Conservation (phyloP, 2,797 vertebrate genomes). For the Pogoniulus pusillus region DNA sequence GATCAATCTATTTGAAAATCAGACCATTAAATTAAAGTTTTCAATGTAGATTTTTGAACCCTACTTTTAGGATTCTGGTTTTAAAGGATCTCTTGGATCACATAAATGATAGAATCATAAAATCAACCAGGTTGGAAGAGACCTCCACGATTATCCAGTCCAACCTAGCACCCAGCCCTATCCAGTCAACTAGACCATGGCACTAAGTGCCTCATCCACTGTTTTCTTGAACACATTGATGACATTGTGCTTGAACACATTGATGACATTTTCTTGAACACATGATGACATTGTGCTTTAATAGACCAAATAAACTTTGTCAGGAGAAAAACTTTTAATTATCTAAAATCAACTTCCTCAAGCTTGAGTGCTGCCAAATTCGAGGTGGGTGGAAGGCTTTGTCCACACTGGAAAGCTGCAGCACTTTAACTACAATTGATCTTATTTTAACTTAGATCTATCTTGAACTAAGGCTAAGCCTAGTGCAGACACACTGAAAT, state of each 20-base stretch:
- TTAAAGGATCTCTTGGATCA: not conserved
- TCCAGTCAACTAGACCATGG: too few species aligned
- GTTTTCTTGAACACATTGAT: too few species aligned
- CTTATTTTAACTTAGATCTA: slow-evolving; percentile 22
- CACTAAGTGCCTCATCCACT: too few species aligned
- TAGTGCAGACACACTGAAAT: slow-evolving; percentile 24
- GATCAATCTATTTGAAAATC: not conserved
- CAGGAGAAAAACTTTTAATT: not conserved
- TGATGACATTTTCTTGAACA: too few species aligned
- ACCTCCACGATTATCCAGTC: too few species aligned
- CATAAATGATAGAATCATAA: too few species aligned
- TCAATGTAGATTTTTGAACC: not conserved
- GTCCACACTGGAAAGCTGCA: not conserved
- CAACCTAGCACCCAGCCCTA: too few species aligned
- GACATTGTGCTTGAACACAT: too few species aligned
- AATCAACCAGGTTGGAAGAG: too few species aligned
- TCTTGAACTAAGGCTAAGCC: slow-evolving; percentile 28
- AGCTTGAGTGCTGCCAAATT: not conserved
- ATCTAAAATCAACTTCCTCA: not conserved
- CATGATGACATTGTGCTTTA: not conserved
- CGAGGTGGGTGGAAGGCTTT: not conserved
- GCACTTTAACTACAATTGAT: slow-evolving; percentile 15
- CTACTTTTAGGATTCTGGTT: not conserved
- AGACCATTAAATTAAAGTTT: not conserved
- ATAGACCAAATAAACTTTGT: not conserved